Conservation (phyloP, 35 echinoderm and acorn worm genomes). For the Ophiothrix spiculata region DNA sequence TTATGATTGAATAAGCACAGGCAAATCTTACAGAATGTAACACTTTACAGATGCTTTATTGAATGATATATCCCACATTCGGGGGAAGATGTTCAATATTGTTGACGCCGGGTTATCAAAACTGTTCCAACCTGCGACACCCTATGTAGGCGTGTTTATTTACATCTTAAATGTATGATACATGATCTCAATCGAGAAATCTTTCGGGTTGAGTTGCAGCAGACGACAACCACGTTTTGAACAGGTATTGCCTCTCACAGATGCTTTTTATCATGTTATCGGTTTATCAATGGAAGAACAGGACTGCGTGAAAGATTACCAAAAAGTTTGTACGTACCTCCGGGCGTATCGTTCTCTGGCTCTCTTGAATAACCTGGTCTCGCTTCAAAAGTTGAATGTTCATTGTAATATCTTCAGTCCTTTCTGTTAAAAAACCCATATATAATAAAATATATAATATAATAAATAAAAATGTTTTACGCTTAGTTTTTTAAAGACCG, state of each 20-base stretch:
- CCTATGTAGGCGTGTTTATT: background rate
- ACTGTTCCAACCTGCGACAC: background rate
- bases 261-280: no score
- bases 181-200: background rate
- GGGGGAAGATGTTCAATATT: no score
- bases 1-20: no score
- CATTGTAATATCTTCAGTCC: background rate
- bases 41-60: no score
- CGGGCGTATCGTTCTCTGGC: background rate
- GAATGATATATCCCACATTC: no score
- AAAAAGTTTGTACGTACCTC: conserved; percentile 26
- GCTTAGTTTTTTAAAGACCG: no score
- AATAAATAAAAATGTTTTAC: no score
- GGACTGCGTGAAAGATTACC: background rate
- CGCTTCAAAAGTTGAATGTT: conserved; percentile 34
- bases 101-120: no score
- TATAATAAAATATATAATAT: background rate
- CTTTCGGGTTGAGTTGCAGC: background rate
- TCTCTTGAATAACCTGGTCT: conserved; percentile 38
- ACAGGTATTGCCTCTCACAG: no score
- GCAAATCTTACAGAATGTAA: no score
- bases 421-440: conserved; percentile 11
- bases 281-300: no score
- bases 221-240: no score
- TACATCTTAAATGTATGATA: background rate